Evolutionary conservation across 92 coral and sea anemone species (phyloP).

Genomic region (Anthopleura xanthogrammica): DNA sequence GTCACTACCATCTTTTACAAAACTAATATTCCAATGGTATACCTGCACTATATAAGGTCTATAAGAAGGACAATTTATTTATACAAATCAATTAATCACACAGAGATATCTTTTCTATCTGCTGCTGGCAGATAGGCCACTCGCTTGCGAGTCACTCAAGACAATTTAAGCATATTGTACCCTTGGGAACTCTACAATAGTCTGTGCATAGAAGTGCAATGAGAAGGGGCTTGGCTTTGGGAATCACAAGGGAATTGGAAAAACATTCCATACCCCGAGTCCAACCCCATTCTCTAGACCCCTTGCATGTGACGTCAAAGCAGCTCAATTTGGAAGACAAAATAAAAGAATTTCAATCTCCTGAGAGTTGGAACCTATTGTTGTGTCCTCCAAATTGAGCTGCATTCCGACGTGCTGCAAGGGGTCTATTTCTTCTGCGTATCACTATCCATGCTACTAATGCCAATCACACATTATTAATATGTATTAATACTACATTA

Average conservation of each 20-base stretch:
- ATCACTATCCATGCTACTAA: neutral
- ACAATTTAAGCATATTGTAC: neutral
- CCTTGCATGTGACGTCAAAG: too few relatives aligned
- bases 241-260: too few relatives aligned
- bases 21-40: conserved; percentile 4
- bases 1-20: neutral
- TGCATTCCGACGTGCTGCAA: too few relatives aligned
- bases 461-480: neutral
- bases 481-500: neutral
- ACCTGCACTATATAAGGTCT: conserved; percentile 1
- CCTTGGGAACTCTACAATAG: neutral
- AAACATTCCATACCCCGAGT: neutral
- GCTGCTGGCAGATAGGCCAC: neutral
- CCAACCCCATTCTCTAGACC: neutral
- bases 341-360: too few relatives aligned
- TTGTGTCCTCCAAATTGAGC: too few relatives aligned
- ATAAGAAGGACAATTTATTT: conserved; percentile 2
- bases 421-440: neutral
- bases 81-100: conserved; percentile 8
- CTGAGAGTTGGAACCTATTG: too few relatives aligned
- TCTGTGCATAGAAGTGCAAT: neutral
- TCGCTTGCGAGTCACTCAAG: neutral
- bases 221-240: neutral
- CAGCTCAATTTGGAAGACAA: too few relatives aligned
- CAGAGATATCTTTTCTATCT: neutral